Evolutionary conservation across 2,888 invertebrate genomes (phyloP).

Genomic region (Anagyrus pseudococci): DNA sequence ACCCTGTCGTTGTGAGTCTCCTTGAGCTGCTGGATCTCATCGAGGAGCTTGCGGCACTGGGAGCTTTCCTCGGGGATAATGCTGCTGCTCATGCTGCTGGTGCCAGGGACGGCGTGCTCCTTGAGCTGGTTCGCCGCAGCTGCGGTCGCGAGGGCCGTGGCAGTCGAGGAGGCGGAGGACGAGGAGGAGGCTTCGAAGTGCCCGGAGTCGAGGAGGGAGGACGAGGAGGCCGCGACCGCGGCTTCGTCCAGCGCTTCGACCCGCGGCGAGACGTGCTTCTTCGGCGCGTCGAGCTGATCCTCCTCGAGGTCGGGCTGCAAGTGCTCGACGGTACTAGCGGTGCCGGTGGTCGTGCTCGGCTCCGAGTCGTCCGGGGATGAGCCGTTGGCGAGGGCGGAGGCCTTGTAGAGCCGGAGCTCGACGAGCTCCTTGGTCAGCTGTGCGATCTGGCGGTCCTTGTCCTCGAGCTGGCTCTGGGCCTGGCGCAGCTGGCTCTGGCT

Average conservation of each 20-base stretch:
- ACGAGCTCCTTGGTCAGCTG: conserved; percentile 80
- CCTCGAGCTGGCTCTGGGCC: conserved; percentile 78
- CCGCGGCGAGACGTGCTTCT: too few relatives aligned
- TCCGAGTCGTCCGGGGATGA: conserved; percentile 47
- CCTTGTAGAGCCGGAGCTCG: conserved; percentile 80
- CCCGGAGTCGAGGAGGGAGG: conserved; percentile 86
- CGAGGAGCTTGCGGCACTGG: conserved; percentile 67
- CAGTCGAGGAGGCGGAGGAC: background rate
- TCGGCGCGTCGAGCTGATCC: conserved; percentile 64
- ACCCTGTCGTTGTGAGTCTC: conserved; percentile 80
- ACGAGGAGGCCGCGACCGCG: conserved; percentile 56
- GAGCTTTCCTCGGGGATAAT: conserved; percentile 61
- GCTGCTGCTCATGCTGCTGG: too few relatives aligned
- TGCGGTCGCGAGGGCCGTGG: conserved; percentile 14
- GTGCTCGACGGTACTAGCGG: background rate
- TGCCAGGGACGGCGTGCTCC: conserved; percentile 63
- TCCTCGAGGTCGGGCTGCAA: conserved; percentile 62
- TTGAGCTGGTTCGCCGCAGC: conserved; percentile 6
- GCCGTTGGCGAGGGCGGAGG: conserved; percentile 61
- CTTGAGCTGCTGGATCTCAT: conserved; percentile 78
- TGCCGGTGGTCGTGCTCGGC: conserved; percentile 42
- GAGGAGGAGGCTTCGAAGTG: conserved; percentile 71
- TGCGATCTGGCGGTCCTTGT: conserved; percentile 83
- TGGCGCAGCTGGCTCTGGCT: conserved; percentile 72
- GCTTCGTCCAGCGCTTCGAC: too few relatives aligned